Percentiles rank a stretch among this genome's conserved stretches.
Evolutionary conservation across 2,113 vertebrate genomes (phyloP).

Genomic region (Rhinolophus ferrumequinum): DNA sequence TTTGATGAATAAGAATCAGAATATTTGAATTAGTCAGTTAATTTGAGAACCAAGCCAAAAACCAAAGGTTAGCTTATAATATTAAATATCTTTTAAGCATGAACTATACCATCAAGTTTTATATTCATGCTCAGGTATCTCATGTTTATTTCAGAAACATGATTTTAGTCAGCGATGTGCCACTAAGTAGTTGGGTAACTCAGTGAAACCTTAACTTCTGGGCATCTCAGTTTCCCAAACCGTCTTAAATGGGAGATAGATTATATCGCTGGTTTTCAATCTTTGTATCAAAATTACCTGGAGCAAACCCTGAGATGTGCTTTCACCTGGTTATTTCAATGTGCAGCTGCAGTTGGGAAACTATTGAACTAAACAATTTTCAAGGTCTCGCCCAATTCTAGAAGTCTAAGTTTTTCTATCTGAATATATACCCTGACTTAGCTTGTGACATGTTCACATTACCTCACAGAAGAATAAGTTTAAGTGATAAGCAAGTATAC

Average conservation of each 20-base stretch:
- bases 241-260: neutral
- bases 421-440: neutral
- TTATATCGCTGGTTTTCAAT: neutral
- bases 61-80: neutral
- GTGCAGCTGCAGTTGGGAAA: neutral
- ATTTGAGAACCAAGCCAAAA: neutral
- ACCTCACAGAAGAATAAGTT: neutral
- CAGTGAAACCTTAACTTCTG: neutral
- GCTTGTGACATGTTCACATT: neutral
- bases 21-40: slow-evolving; percentile 7
- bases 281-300: neutral
- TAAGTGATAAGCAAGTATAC: neutral
- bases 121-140: neutral
- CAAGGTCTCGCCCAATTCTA: neutral
- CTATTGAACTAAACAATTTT: neutral
- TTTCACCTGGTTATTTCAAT: neutral
- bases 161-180: neutral
- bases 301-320: neutral
- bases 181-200: neutral
- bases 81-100: neutral
- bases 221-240: neutral
- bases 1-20: neutral
- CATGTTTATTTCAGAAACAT: neutral
- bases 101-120: neutral
- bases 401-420: neutral